Evolutionary conservation across 2,888 invertebrate genomes (phyloP).

Genomic region (Cryptosula pallasiana): DNA sequence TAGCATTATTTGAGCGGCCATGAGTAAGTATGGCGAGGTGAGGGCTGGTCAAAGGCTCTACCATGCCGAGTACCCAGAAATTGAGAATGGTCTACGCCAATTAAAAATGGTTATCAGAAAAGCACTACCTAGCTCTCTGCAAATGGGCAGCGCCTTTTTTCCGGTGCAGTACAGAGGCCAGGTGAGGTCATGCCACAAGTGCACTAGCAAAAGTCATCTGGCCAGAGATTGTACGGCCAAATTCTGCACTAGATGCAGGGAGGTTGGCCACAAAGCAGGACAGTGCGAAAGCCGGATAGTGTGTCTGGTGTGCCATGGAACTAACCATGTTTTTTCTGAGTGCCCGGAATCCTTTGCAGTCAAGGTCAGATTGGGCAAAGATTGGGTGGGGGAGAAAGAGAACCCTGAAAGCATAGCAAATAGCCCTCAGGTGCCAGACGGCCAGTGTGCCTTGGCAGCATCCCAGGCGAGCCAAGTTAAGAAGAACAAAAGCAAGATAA

Average conservation of each 20-base stretch:
- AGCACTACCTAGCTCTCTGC: not conserved
- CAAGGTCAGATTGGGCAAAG: not conserved
- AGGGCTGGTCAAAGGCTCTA: not conserved
- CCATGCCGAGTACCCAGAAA: not conserved
- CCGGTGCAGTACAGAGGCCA: not conserved
- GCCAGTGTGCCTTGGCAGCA: too few relatives aligned
- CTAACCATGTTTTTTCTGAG: not conserved
- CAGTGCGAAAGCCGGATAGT: not conserved
- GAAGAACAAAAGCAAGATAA: too few relatives aligned
- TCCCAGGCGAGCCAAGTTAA: too few relatives aligned
- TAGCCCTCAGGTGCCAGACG: not conserved
- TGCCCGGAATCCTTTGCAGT: not conserved
- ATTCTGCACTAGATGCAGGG: not conserved
- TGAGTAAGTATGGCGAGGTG: not conserved
- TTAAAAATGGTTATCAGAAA: not conserved
- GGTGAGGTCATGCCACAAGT: not conserved
- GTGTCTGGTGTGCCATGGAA: not conserved
- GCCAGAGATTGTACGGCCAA: not conserved
- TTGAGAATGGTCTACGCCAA: conserved; percentile 1
- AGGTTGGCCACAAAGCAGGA: not conserved
- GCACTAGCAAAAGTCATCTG: not conserved
- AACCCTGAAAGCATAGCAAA: not conserved
- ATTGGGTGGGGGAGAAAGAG: not conserved
- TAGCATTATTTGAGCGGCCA: not conserved
- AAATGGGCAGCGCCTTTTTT: not conserved